Evolutionary conservation across 1,140 invertebrate species (phyloP).

Genomic region (Orchestia grillus): DNA sequence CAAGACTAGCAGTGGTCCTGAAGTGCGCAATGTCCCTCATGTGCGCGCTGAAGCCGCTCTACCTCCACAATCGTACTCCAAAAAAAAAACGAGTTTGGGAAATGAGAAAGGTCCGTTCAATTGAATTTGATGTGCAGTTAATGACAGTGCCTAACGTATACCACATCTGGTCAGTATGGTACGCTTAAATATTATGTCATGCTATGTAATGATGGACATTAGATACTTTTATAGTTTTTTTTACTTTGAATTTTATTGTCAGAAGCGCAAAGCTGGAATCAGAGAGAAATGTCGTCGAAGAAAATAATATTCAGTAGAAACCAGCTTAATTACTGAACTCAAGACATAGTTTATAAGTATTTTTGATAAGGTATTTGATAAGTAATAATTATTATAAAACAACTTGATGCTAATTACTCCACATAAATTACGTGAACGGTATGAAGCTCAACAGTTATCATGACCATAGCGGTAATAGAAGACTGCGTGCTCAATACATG

Average conservation of each 20-base stretch:
- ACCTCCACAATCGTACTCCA: background rate
- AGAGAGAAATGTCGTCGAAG: background rate
- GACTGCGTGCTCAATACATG: too few relatives aligned
- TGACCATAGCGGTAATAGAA: too few relatives aligned
- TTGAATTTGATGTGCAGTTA: background rate
- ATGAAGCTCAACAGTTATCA: too few relatives aligned
- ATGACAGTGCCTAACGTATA: background rate
- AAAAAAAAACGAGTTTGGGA: background rate
- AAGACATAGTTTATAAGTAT: background rate
- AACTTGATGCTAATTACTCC: too few relatives aligned
- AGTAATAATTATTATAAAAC: too few relatives aligned
- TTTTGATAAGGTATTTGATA: background rate
- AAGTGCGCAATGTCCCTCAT: too few relatives aligned
- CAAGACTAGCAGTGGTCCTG: too few relatives aligned
- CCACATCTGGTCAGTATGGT: too few relatives aligned
- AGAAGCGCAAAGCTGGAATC: background rate
- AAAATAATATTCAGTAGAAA: background rate
- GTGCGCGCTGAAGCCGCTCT: too few relatives aligned
- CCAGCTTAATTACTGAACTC: background rate
- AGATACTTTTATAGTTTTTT: background rate
- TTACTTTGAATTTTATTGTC: background rate
- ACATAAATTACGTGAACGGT: too few relatives aligned
- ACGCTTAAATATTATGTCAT: too few relatives aligned
- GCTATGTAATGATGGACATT: background rate
- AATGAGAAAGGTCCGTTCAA: background rate